A percentile compares a stretch with the other conserved stretches of the same genome.
Conservation (phyloP, 2,797 vertebrate genomes). For the Crenichthys baileyi region DNA sequence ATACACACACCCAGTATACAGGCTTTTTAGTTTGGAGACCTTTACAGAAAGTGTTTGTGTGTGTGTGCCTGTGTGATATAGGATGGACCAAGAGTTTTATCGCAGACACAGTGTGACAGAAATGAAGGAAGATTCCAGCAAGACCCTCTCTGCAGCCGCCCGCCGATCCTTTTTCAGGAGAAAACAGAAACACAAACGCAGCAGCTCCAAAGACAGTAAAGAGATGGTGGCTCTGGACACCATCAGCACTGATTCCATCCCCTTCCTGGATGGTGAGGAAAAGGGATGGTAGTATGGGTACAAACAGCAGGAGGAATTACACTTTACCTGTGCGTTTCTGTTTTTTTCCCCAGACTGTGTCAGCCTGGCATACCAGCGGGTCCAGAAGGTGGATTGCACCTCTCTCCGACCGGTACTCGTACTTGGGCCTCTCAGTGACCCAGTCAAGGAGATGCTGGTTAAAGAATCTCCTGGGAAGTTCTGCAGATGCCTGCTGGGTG, state of each 20-base stretch:
- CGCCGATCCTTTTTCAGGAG: constrained; percentile 95
- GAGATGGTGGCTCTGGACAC: constrained; percentile 91
- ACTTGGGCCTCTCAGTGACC: constrained; percentile 93
- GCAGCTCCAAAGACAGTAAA: constrained; percentile 95
- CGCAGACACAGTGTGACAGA: constrained; percentile 94
- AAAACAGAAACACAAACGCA: constrained; percentile 96
- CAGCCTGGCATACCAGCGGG: constrained; percentile 94
- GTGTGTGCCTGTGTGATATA: constrained; percentile 48
- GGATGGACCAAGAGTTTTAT: constrained; percentile 98
- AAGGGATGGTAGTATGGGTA: neutral
- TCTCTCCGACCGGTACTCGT: constrained; percentile 93
- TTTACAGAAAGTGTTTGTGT: constrained; percentile 7
- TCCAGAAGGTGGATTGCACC: constrained; percentile 94
- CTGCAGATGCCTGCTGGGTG: constrained; percentile 96
- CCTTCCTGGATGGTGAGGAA: constrained; percentile 90
- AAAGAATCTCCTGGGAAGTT: constrained; percentile 96
- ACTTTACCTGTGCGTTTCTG: neutral
- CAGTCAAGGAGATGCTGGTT: constrained; percentile 97
- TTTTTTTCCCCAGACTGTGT: constrained; percentile 83
- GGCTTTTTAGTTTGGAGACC: neutral
- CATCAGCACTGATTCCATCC: constrained; percentile 94
- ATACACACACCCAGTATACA: neutral
- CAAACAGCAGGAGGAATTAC: neutral
- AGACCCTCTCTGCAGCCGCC: constrained; percentile 92
- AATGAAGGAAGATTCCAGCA: constrained; percentile 91